Percentiles rank a stretch among this genome's conserved stretches.
These are phyloP conservation scores for Tokudaia tokunoshimensis DNA, from an alignment of 2,797 vertebrate genomes.

Conservation along the genomic window DNA sequence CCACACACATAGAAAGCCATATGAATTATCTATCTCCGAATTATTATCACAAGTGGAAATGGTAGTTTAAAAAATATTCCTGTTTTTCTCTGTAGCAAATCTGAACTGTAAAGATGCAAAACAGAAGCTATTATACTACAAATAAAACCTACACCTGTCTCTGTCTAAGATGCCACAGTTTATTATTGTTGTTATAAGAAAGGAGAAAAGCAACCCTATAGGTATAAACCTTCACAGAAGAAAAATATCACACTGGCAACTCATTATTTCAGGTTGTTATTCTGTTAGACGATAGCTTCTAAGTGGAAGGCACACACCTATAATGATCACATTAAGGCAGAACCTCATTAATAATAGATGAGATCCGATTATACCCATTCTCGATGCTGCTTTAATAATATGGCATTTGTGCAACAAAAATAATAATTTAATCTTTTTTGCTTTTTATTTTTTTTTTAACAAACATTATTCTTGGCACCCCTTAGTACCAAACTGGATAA, in stretches of 20 bases:
- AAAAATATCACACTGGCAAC: constrained; percentile 67
- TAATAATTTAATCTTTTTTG: constrained; percentile 68
- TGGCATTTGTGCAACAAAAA: constrained; percentile 77
- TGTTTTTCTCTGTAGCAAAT: constrained; percentile 47
- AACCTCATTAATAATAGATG: constrained; percentile 81
- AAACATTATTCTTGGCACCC: constrained; percentile 64
- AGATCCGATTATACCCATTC: constrained; percentile 77
- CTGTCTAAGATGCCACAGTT: constrained; percentile 72
- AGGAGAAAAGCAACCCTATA: constrained; percentile 62
- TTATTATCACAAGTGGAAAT: constrained; percentile 51
- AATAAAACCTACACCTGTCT: constrained; percentile 68
- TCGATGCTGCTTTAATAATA: constrained; percentile 75
- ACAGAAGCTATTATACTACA: constrained; percentile 68
- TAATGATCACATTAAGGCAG: constrained; percentile 79
- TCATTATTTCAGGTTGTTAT: constrained; percentile 76
- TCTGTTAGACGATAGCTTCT: constrained; percentile 69
- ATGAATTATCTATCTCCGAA: constrained; percentile 35
- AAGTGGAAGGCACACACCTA: constrained; percentile 63
- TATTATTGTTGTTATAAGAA: constrained; percentile 75
- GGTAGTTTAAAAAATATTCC: constrained; percentile 62
- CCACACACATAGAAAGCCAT: neutral
- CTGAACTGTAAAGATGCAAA: constrained; percentile 43
- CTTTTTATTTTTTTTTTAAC: constrained; percentile 3
- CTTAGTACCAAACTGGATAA: neutral
- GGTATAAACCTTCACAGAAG: constrained; percentile 71